Conservation (phyloP, 2,113 vertebrate genomes). For the Campylomormyrus tamandua region DNA sequence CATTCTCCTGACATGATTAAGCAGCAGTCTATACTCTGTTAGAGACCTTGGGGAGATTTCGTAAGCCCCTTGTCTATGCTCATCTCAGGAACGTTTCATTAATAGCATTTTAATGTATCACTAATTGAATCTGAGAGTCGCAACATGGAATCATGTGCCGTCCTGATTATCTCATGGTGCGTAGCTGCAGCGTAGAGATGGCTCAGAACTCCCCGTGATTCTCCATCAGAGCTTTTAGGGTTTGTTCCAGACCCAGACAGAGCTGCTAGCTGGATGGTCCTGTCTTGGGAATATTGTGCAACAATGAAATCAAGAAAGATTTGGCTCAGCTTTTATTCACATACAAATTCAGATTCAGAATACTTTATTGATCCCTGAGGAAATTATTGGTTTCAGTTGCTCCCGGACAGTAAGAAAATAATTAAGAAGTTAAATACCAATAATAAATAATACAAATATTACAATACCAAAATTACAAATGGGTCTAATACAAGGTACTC, state of each 20-base stretch:
- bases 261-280: background rate
- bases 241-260: background rate
- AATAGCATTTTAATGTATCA: conserved; percentile 34
- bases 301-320: background rate
- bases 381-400: too few species aligned
- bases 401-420: too few species aligned
- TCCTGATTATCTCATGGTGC: conserved; percentile 28
- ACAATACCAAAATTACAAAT: too few species aligned
- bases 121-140: conserved; percentile 23
- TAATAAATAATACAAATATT: too few species aligned
- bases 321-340: background rate
- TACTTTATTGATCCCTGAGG: too few species aligned
- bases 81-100: background rate
- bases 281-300: background rate
- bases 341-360: too few species aligned
- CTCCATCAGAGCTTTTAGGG: background rate
- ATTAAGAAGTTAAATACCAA: too few species aligned
- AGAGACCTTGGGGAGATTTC: conserved; percentile 43
- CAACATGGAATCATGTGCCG: conserved; percentile 30
- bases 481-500: too few species aligned
- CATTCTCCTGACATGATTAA: conserved; percentile 45
- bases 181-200: background rate
- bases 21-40: conserved; percentile 43
- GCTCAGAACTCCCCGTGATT: background rate
- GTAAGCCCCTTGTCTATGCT: conserved; percentile 34